These are phyloP conservation scores for Hippolais icterina DNA, from an alignment of 2,113 vertebrate genomes.

Conservation along the genomic window DNA sequence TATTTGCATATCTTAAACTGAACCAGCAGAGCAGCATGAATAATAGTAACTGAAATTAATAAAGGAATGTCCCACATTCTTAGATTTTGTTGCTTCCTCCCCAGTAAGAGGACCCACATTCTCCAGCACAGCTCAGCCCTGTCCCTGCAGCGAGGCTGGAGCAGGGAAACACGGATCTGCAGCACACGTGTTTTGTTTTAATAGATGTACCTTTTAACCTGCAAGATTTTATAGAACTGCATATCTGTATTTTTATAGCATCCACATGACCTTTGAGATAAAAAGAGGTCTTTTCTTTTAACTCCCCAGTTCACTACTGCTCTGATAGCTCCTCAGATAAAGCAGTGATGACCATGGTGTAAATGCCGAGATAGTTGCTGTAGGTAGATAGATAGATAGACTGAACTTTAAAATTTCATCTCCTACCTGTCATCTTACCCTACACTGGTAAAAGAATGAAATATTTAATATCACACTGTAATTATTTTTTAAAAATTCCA, in stretches of 20 bases:
- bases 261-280: conserved; percentile 38
- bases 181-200: conserved; percentile 13
- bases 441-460: neutral
- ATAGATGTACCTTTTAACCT: conserved; percentile 12
- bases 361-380: conserved; percentile 17
- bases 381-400: conserved; percentile 16
- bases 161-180: neutral
- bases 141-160: neutral
- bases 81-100: neutral
- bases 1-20: neutral
- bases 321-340: conserved; percentile 53
- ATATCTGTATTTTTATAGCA: conserved; percentile 21
- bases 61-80: neutral
- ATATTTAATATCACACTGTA: neutral
- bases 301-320: conserved; percentile 35
- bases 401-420: conserved; percentile 49
- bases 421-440: neutral
- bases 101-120: accelerated
- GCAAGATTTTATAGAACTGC: neutral
- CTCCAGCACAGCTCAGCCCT: neutral
- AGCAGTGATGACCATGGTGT: conserved; percentile 13
- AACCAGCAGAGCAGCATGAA: neutral
- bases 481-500: neutral
- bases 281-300: conserved; percentile 53
- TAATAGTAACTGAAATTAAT: neutral